A percentile compares a stretch with the other conserved stretches of the same genome.
Conservation (phyloP, 2,113 vertebrate species). For the Alaudala cheleensis region DNA sequence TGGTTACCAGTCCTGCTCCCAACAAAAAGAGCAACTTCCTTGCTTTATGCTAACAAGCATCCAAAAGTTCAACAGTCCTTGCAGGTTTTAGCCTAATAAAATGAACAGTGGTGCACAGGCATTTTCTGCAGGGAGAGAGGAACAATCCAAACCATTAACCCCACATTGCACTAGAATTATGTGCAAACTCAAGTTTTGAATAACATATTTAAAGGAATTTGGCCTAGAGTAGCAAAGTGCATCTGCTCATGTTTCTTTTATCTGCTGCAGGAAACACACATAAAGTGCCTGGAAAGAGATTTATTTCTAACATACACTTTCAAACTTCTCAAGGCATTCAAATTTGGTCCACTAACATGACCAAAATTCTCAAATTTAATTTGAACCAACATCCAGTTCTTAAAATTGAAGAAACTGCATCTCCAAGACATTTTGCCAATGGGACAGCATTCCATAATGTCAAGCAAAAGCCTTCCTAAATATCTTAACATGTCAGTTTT, state of each 20-base stretch:
- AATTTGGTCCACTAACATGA: neutral
- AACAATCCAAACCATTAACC: neutral
- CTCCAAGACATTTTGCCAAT: neutral
- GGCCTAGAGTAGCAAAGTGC: neutral
- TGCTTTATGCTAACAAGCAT: neutral
- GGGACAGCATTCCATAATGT: neutral
- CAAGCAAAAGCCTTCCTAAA: neutral
- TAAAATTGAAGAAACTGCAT: neutral
- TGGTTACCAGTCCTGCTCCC: neutral
- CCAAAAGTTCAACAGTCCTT: neutral
- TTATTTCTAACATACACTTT: neutral
- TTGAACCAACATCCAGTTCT: neutral
- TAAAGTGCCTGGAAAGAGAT: neutral
- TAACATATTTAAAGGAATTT: neutral
- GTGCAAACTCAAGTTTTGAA: neutral
- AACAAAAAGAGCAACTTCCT: neutral
- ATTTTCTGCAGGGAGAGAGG: neutral
- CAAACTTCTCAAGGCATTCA: neutral
- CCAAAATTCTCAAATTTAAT: neutral
- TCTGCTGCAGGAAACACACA: neutral
- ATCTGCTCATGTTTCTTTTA: neutral
- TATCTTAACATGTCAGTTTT: neutral
- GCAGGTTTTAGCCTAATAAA: neutral
- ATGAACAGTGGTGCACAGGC: neutral
- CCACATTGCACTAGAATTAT: neutral